phyloP scores from a whole-genome alignment of 2,888 invertebrate genomes.

The Drosophila silvestris region DNA sequence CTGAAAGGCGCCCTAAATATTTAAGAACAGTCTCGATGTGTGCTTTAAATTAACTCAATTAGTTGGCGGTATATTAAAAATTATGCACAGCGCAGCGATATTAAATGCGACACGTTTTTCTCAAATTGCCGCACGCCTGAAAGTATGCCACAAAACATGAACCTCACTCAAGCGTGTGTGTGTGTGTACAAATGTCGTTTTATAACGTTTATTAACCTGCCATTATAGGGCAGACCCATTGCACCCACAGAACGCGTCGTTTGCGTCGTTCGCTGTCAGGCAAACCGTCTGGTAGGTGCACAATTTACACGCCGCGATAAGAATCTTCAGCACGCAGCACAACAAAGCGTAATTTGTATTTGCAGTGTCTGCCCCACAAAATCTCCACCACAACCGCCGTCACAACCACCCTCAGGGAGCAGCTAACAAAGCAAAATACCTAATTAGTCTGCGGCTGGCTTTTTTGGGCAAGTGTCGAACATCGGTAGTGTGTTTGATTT shows the following conservation, averaged over 20 bases:
- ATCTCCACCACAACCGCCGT: slow-evolving; percentile 12
- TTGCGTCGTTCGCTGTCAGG: slow-evolving; percentile 29
- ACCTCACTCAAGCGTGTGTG: slow-evolving; percentile 1
- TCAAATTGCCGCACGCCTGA: slow-evolving; percentile 15
- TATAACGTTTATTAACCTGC: slow-evolving; percentile 78
- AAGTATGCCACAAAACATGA: slow-evolving; percentile 16
- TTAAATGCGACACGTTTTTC: slow-evolving; percentile 29
- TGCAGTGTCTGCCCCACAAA: slow-evolving; percentile 40
- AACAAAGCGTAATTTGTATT: slow-evolving; percentile 60
- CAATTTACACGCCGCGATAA: slow-evolving; percentile 69
- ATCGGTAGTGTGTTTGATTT: slow-evolving; percentile 66
- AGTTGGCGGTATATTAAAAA: slow-evolving; percentile 44
- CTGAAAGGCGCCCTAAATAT: neutral
- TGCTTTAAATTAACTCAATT: slow-evolving; percentile 31
- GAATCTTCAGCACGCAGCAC: slow-evolving; percentile 73
- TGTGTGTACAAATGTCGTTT: slow-evolving; percentile 53
- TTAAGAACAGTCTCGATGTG: neutral
- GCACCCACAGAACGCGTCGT: slow-evolving; percentile 37
- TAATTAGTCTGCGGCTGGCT: slow-evolving; percentile 62
- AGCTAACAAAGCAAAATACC: slow-evolving; percentile 40
- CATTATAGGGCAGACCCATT: slow-evolving; percentile 60
- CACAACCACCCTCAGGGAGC: slow-evolving; percentile 19
- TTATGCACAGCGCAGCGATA: slow-evolving; percentile 15
- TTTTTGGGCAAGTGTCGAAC: slow-evolving; percentile 35
- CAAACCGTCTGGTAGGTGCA: slow-evolving; percentile 42